phyloP scores from a whole-genome alignment of 1,140 invertebrate genomes.

The Anastatus disparis region DNA sequence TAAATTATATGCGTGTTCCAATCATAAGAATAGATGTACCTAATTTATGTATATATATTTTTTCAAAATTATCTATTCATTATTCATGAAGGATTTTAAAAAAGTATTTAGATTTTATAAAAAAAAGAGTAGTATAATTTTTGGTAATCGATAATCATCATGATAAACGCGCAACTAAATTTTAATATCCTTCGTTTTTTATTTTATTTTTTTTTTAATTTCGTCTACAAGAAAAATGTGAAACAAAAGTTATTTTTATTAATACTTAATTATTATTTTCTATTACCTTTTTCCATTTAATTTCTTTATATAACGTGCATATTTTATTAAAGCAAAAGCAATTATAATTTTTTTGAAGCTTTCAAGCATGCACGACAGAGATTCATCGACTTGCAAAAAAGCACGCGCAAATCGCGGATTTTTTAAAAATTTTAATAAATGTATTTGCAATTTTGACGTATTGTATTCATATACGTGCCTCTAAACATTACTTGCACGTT shows the following conservation, averaged over 20 bases:
- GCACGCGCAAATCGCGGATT: neutral
- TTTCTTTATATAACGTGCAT: neutral
- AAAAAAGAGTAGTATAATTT: too few relatives aligned
- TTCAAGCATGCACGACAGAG: neutral
- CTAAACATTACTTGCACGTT: constrained; percentile 59
- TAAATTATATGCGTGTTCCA: too few relatives aligned
- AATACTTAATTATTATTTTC: too few relatives aligned
- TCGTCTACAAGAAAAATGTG: too few relatives aligned
- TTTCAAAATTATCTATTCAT: neutral
- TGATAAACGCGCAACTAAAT: neutral
- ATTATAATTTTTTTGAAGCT: neutral
- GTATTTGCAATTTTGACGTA: constrained; percentile 43
- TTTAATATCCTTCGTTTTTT: constrained; percentile 13
- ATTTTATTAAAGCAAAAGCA: neutral
- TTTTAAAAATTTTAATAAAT: constrained; percentile 37
- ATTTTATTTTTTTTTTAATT: too few relatives aligned
- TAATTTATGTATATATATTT: too few relatives aligned
- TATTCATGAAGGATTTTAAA: constrained; percentile 4
- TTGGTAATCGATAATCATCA: too few relatives aligned
- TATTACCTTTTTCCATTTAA: neutral
- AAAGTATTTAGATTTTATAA: too few relatives aligned
- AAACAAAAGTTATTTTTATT: too few relatives aligned
- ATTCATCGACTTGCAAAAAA: constrained; percentile 54
- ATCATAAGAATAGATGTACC: too few relatives aligned
- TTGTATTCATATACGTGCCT: too few relatives aligned